Evolutionary conservation across 2,797 vertebrate species (phyloP).

Genomic region (Hoplostethus mediterraneus): DNA sequence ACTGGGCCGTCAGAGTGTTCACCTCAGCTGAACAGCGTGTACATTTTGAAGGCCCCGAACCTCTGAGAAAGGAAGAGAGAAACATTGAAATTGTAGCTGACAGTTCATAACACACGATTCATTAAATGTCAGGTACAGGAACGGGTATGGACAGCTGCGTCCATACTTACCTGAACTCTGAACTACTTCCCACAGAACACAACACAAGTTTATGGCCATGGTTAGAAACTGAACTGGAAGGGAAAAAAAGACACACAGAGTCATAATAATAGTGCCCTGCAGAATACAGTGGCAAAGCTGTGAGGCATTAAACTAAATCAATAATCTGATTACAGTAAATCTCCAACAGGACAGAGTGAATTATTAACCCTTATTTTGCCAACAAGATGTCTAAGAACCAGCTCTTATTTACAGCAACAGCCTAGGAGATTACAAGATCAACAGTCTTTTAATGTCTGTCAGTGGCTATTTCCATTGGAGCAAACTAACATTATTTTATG

Average conservation of each 20-base stretch:
- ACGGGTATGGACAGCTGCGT: neutral
- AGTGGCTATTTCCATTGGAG: neutral
- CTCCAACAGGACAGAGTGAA: neutral
- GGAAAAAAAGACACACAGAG: slow-evolving; percentile 11
- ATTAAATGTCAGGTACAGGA: neutral
- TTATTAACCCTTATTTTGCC: slow-evolving; percentile 14
- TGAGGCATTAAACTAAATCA: slow-evolving; percentile 31
- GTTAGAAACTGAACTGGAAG: slow-evolving; percentile 80
- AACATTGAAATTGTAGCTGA: neutral
- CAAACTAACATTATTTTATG: neutral
- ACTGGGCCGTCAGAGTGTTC: slow-evolving; percentile 76
- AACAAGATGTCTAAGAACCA: neutral
- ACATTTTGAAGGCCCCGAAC: slow-evolving; percentile 35
- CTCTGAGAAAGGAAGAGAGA: slow-evolving; percentile 35
- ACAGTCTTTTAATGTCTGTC: slow-evolving; percentile 4
- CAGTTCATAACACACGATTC: neutral
- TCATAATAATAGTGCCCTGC: slow-evolving; percentile 14
- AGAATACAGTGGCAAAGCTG: neutral
- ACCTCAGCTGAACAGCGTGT: slow-evolving; percentile 63
- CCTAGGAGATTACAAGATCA: neutral
- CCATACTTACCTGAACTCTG: slow-evolving; percentile 65
- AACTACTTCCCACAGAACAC: slow-evolving; percentile 63
- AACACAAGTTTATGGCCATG: slow-evolving; percentile 88
- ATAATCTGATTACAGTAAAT: slow-evolving; percentile 11
- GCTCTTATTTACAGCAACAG: slow-evolving; percentile 3